Conservation (phyloP, 2,888 invertebrate genomes). For the Hypomecis punctinalis region DNA sequence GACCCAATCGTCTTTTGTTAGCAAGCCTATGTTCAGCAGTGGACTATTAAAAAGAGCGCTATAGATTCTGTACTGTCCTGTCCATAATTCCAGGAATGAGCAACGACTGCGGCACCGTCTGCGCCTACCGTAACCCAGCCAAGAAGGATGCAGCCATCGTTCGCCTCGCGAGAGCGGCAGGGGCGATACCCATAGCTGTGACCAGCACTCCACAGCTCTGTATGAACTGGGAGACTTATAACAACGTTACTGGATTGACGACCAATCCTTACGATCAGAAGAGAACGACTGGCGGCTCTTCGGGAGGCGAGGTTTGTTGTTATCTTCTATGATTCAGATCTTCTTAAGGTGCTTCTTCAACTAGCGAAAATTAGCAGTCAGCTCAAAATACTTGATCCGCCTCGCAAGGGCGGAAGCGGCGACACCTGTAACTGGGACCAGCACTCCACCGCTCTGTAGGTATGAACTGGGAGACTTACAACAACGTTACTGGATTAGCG, state of each 20-base stretch:
- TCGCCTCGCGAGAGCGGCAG: conserved; percentile 88
- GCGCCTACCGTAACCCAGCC: conserved; percentile 86
- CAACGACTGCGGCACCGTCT: conserved; percentile 89
- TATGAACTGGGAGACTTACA: conserved; percentile 96
- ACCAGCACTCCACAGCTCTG: conserved; percentile 97
- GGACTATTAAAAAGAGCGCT: no score
- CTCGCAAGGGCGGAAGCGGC: conserved; percentile 91
- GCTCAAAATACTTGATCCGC: no score
- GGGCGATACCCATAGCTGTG: conserved; percentile 93
- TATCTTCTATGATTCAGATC: not conserved
- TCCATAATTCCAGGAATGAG: conserved; percentile 86
- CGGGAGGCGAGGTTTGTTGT: conserved; percentile 91
- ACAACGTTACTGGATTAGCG: conserved; percentile 94
- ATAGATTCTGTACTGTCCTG: not conserved
- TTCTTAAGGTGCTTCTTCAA: no score
- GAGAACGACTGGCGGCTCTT: conserved; percentile 94
- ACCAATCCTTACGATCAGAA: conserved; percentile 95
- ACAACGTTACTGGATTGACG: conserved; percentile 94
- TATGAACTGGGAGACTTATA: conserved; percentile 96
- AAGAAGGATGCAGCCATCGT: conserved; percentile 91
- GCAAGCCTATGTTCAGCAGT: no score
- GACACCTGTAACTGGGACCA: conserved; percentile 94
- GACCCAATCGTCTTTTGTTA: no score
- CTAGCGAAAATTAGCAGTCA: no score
- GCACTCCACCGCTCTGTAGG: conserved; percentile 95